phyloP scores from a whole-genome alignment of 2,888 invertebrate species.

The Dryomyza anilis region DNA sequence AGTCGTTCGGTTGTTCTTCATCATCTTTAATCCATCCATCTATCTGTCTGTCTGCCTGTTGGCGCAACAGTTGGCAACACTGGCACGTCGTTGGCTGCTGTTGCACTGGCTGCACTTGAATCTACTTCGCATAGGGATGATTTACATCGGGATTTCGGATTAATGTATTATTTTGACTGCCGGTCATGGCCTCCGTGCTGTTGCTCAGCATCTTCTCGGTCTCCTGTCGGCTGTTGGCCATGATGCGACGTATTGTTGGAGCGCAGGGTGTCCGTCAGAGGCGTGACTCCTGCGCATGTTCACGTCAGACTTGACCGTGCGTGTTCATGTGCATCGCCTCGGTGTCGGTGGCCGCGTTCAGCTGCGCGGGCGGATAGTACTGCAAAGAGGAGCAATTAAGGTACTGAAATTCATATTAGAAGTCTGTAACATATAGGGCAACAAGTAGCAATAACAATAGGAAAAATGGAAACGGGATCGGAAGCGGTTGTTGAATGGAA shows the following conservation, averaged over 20 bases:
- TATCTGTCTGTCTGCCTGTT: conserved; percentile 25
- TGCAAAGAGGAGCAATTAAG: conserved; percentile 66
- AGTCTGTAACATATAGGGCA: no score
- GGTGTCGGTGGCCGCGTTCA: conserved; percentile 70
- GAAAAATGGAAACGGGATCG: no score
- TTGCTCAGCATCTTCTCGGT: conserved; percentile 60
- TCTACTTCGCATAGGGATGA: conserved; percentile 57
- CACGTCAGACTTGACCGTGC: conserved; percentile 84
- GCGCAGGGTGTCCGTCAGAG: conserved; percentile 63
- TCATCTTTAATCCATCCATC: not conserved
- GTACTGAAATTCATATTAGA: no score
- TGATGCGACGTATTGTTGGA: conserved; percentile 60
- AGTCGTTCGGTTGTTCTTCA: not conserved
- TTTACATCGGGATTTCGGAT: conserved; percentile 58
- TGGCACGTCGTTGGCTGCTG: no score
- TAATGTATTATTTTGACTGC: conserved; percentile 55
- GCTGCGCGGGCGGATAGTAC: conserved; percentile 84
- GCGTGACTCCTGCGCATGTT: conserved; percentile 66
- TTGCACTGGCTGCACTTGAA: conserved; percentile 12
- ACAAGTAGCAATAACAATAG: no score
- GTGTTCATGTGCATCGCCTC: conserved; percentile 84
- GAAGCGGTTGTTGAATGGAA: no score
- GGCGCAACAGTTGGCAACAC: conserved; percentile 2
- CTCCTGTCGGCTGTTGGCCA: conserved; percentile 61
- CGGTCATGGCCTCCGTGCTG: conserved; percentile 48